A percentile compares a stretch with the other conserved stretches of the same genome.
Conservation (phyloP, 2,797 vertebrate species). For the Crax fasciolata region DNA sequence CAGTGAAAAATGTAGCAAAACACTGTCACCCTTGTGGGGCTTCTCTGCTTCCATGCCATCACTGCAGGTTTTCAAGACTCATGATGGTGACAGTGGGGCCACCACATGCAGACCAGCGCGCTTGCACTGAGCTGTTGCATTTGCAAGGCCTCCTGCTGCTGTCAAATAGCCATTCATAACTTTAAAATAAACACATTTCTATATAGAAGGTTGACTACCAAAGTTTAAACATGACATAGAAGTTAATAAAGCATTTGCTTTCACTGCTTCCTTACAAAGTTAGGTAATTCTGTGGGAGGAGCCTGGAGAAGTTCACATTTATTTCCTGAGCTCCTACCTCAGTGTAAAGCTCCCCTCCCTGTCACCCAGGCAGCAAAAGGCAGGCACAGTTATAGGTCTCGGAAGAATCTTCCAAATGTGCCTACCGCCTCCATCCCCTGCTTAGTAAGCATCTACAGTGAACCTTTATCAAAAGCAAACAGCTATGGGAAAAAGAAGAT, state of each 20-base stretch:
- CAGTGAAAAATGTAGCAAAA: background rate
- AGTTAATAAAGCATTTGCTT: background rate
- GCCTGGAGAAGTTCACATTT: fast-evolving
- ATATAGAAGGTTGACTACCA: background rate
- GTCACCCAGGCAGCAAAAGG: background rate
- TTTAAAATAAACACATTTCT: background rate
- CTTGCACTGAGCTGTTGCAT: background rate
- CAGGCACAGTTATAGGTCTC: background rate
- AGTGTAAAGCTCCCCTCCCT: background rate
- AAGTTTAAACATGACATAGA: background rate
- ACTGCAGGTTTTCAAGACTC: background rate
- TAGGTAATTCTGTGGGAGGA: background rate
- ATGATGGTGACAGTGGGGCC: background rate
- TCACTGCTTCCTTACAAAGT: background rate
- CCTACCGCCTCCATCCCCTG: background rate
- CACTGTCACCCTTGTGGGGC: background rate
- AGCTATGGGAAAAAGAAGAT: background rate
- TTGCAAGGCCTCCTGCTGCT: fast-evolving
- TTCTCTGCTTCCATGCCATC: background rate
- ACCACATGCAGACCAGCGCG: background rate
- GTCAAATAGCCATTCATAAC: background rate
- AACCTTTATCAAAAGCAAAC: background rate
- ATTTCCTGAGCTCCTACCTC: background rate
- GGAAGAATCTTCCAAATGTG: background rate
- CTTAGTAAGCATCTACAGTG: background rate